Evolutionary conservation across 2,888 invertebrate genomes (phyloP), one percentile per base, ranked within the genome.

Genomic region (Dioctria linearis): DNA sequence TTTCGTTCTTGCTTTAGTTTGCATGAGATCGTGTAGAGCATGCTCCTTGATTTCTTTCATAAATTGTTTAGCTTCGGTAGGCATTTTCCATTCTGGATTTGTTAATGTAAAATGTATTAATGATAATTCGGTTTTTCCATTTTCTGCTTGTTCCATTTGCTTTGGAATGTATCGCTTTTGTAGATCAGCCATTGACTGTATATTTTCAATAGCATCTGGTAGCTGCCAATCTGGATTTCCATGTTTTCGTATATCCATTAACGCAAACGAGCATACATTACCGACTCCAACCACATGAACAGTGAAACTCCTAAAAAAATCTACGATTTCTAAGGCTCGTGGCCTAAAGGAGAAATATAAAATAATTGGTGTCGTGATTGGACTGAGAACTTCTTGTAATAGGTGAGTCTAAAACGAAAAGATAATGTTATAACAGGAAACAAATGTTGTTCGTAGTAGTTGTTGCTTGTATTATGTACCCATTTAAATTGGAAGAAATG

Each of bases 281-380:
- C 99, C 99, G 1, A 98, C 96, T 2, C 98, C 98, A 2, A 95
- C 93, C 0, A 98, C 96, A 84, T 96, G 95, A 2, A 98, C 96
- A 0, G 99, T 99, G 88, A 98, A 98, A 88, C 98, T 97, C 13
- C 98, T 92, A 87, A 96, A 98, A 90, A 99, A 99, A 88, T 98
- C 98, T 0, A 99, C 97, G 81, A 99, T 95, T 85, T 98, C 96
- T 51, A 95, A 90, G 0, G 98, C 93, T 80, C 94, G 93, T 3
- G 94, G 92, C 1, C 96, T 92, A 84, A 98, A 92, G 86, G 93
- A 91, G 90, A 95, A 89, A 90, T 94, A 87, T 51, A 97, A 90
- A 82, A 99, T 93, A 83, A 96, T 93, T 0, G 99, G 99, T 0
- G 98, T 98, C 37, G 98, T 87, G 43, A 99, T 87, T 0, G 99